These are phyloP conservation scores for Leptoclinus maculatus DNA, from an alignment of 2,797 vertebrate genomes.

Conservation along the genomic window DNA sequence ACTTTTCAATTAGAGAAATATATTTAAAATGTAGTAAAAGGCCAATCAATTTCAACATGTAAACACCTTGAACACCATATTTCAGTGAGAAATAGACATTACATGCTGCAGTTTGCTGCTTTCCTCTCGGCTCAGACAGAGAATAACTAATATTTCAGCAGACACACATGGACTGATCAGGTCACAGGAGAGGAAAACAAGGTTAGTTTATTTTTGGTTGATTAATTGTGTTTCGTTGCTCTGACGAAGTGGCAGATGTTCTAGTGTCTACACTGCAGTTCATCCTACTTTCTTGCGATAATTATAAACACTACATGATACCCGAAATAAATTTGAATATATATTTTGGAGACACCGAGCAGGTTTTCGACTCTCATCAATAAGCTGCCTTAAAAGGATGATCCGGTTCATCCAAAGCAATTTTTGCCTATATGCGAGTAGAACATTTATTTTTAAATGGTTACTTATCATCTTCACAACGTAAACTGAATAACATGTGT, in stretches of 20 bases:
- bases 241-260: not conserved
- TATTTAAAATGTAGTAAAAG: not conserved
- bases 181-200: not conserved
- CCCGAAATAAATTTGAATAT: not conserved
- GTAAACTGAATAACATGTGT: not conserved
- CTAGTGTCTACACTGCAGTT: not conserved
- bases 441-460: not conserved
- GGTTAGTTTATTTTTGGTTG: not conserved
- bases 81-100: conserved; percentile 28
- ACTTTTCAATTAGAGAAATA: not conserved
- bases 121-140: not conserved
- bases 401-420: not conserved
- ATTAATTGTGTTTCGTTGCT: not conserved
- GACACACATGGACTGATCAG: not conserved
- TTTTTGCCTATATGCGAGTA: not conserved
- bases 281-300: not conserved
- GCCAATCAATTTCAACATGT: not conserved
- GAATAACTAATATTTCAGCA: conserved; percentile 16
- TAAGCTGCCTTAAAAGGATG: not conserved
- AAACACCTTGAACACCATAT: conserved; percentile 15
- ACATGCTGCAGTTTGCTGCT: not conserved
- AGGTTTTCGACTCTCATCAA: conserved; percentile 10
- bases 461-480: not conserved
- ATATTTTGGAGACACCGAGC: not conserved
- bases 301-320: not conserved